Evolutionary conservation across 2,113 vertebrate genomes (phyloP).

Genomic region (Urocolius indicus): DNA sequence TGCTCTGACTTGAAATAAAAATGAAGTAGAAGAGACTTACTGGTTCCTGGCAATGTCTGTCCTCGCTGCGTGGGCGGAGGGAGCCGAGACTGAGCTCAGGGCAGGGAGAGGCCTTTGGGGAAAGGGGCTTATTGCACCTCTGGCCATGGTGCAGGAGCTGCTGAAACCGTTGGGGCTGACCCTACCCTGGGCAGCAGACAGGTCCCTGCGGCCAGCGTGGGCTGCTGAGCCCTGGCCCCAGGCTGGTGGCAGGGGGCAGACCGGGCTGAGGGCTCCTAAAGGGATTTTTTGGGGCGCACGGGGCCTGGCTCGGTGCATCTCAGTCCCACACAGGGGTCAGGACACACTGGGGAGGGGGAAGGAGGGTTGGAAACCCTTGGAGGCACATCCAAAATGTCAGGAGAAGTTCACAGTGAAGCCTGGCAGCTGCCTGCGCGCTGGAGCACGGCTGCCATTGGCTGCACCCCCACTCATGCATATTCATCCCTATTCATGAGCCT

Average conservation of each 20-base stretch:
- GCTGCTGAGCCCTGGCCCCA: not conserved
- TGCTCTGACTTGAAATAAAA: conserved; percentile 75
- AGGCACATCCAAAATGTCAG: conserved; percentile 74
- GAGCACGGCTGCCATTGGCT: conserved; percentile 71
- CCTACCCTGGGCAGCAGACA: not conserved
- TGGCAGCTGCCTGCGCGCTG: conserved; percentile 73
- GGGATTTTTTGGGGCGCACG: fast-evolving
- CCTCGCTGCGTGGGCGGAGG: conserved; percentile 9
- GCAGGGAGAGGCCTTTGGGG: not conserved
- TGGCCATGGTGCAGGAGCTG: not conserved
- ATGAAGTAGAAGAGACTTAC: conserved; percentile 10
- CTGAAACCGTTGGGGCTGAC: not conserved
- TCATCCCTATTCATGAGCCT: conserved; percentile 74
- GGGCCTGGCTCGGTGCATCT: not conserved
- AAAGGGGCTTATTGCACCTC: not conserved
- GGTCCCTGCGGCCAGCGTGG: not conserved
- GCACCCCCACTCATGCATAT: conserved; percentile 2
- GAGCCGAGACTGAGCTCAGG: not conserved
- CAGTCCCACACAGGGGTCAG: fast-evolving
- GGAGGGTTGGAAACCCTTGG: conserved; percentile 24
- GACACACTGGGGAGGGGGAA: fast-evolving
- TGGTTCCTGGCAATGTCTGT: conserved; percentile 43
- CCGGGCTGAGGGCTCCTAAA: not conserved
- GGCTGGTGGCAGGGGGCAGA: no score
- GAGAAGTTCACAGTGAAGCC: conserved; percentile 76